Percentiles rank a stretch among this genome's conserved stretches.
These are phyloP conservation scores for Picathartes gymnocephalus DNA, from an alignment of 2,113 vertebrate genomes.

Conservation along the genomic window DNA sequence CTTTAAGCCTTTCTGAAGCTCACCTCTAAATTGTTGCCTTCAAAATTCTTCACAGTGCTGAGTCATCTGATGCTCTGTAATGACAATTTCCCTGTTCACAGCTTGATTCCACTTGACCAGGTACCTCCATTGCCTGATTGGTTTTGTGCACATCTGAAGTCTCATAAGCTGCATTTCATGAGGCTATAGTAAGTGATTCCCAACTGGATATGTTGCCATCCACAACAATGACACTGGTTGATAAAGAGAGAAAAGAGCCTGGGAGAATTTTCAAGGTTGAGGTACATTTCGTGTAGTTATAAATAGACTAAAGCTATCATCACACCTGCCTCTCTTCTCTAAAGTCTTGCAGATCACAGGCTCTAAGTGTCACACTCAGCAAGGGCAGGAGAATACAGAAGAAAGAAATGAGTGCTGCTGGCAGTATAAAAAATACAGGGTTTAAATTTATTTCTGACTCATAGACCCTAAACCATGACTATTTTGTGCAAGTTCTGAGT, in stretches of 20 bases:
- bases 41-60: not conserved
- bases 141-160: not conserved
- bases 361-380: not conserved
- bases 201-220: not conserved
- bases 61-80: not conserved
- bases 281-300: not conserved
- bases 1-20: not conserved
- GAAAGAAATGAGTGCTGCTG: not conserved
- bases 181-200: not conserved
- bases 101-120: not conserved
- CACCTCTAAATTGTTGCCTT: not conserved
- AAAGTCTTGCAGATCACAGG: not conserved
- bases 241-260: not conserved
- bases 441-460: constrained; percentile 40
- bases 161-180: not conserved
- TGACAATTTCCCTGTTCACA: not conserved
- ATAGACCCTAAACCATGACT: not conserved
- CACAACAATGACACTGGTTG: not conserved
- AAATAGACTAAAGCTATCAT: constrained; percentile 40
- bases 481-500: constrained; percentile 25
- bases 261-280: constrained; percentile 40
- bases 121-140: not conserved
- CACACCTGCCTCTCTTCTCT: constrained; percentile 4
- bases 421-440: not conserved
- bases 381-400: constrained; percentile 1